Base-by-base conservation (phyloP, 2,888 invertebrate species). In the Drosophila lutescens region DNA sequence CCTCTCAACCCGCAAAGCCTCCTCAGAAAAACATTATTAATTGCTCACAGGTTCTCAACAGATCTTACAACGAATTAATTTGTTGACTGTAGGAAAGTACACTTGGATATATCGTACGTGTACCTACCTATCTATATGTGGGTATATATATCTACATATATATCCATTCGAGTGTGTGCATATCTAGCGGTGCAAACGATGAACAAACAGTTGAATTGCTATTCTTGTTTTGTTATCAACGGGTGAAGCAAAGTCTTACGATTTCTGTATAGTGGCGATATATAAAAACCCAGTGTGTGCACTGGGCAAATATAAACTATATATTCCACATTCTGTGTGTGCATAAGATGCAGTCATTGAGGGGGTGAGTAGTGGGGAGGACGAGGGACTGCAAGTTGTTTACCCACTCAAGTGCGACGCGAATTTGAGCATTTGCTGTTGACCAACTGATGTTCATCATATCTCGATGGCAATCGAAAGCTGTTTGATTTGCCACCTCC, bases 161-260 rank as follows among this genome's bases (percentile, higher is more conserved):
- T 51, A 34, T 51, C n/a, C 26, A 23, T 17, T 26, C n/a, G 32
- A 41, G n/a, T 49, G 65, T 53, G 44, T 53, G 53, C 65, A 65
- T 63, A 63, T 61, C 30, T 62, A 63, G 53, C 43, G 49, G 47
- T 36, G 68, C 69, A 26, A 62, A 65, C 77, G 62, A 69, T 66
- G 76, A 83, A 72, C 76, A 83, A 83, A 80, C 70, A 78, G 55
- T 67, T 68, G 60, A 73, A 70, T 54, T 69, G 70, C 49, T 69
- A 44, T 69, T 69, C 60, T 54, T 69, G 59, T 60, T 49, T 71
- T 67, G 68, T 76, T 78, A 80, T 84, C 79, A 76, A 40, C 20
- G 30, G 59, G 15, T 10, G 34, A 43, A 36, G 38, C 63, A 47
- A 38, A 38, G 63, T 53, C 54, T 53, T 47, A 65, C 54, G 54